Percentiles rank a stretch among this genome's conserved stretches.
Evolutionary conservation across 2,113 vertebrate species (phyloP).

Genomic region (Amphilophus citrinellus): DNA sequence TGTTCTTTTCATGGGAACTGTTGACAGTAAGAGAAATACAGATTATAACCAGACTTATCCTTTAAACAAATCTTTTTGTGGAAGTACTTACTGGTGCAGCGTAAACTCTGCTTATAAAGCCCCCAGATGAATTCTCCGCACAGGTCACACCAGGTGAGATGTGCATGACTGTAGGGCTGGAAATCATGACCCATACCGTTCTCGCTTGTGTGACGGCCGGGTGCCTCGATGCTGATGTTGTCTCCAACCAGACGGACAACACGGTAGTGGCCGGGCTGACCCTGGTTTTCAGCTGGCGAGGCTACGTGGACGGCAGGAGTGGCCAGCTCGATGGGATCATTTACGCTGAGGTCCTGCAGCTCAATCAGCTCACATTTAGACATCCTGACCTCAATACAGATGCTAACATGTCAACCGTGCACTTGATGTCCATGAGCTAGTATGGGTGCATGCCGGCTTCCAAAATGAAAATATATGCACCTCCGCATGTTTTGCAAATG

Average conservation of each 20-base stretch:
- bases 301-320: slow-evolving; percentile 41
- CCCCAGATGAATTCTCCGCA: slow-evolving; percentile 99
- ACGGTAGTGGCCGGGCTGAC: slow-evolving; percentile 57
- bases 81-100: slow-evolving; percentile 89
- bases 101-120: slow-evolving; percentile 90
- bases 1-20: not conserved
- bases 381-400: slow-evolving; percentile 64
- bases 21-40: not conserved
- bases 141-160: slow-evolving; percentile 94
- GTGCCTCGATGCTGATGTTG: slow-evolving; percentile 68
- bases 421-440: slow-evolving; percentile 30
- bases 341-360: slow-evolving; percentile 80
- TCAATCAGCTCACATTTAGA: slow-evolving; percentile 85
- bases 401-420: slow-evolving; percentile 47
- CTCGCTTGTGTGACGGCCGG: slow-evolving; percentile 56
- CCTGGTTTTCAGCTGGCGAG: slow-evolving; percentile 46
- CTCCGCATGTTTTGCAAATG: not conserved
- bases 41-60: not conserved
- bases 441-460: not conserved
- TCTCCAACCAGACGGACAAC: slow-evolving; percentile 76
- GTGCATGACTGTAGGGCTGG: slow-evolving; percentile 85
- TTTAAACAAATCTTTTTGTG: not conserved
- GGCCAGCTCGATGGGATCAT: slow-evolving; percentile 79
- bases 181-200: slow-evolving; percentile 87
- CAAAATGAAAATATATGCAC: slow-evolving; percentile 4